A percentile compares a stretch with the other conserved stretches of the same genome.
These are phyloP conservation scores for Mesoclemmys tuberculata DNA, from an alignment of 2,113 vertebrate genomes.

Conservation along the genomic window DNA sequence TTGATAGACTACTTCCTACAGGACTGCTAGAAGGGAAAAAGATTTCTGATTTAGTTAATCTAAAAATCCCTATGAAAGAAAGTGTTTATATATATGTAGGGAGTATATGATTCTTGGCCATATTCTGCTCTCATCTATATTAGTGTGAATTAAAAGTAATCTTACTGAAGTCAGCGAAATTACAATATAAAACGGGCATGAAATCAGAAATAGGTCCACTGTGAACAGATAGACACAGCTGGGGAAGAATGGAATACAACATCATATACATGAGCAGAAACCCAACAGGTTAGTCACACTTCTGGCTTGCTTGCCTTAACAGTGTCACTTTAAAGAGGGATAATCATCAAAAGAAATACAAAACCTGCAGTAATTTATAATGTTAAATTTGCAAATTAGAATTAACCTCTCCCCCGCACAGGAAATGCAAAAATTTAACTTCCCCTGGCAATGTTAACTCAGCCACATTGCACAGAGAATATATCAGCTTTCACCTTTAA, in stretches of 20 bases:
- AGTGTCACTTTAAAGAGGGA: neutral
- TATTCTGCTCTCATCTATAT: neutral
- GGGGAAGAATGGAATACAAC: neutral
- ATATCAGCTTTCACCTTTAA: slow-evolving; percentile 51
- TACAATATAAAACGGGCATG: neutral
- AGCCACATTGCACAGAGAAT: neutral
- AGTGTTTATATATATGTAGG: neutral
- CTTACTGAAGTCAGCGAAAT: neutral
- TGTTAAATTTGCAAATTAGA: neutral
- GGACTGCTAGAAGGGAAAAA: neutral
- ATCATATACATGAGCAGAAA: neutral
- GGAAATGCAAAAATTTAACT: slow-evolving; percentile 25
- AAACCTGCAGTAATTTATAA: neutral
- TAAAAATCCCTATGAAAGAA: neutral
- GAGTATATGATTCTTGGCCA: neutral
- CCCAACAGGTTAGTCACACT: neutral
- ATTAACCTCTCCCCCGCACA: neutral
- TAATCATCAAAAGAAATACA: neutral
- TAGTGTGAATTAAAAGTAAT: neutral
- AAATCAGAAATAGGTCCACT: neutral
- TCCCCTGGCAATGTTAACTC: slow-evolving; percentile 32
- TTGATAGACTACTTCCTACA: neutral
- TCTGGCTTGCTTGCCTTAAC: neutral
- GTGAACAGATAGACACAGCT: neutral
- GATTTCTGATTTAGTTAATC: neutral